Evolutionary conservation across 1,140 invertebrate species (phyloP), one percentile per base, ranked within the genome.

Genomic region (Lepidurus packardi): DNA sequence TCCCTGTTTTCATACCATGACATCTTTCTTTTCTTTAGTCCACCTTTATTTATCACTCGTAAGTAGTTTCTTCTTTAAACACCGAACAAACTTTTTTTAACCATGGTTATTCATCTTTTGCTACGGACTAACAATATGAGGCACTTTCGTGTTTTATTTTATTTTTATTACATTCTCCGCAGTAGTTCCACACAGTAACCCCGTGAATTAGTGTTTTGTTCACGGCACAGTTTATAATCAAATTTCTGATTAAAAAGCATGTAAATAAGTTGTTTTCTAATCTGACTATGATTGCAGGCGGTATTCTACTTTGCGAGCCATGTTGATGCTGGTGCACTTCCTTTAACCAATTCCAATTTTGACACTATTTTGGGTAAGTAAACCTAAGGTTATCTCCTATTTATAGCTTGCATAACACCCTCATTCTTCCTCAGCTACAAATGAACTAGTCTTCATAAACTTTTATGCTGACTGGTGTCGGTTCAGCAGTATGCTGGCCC

Each of bases 391-490:
- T 34, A 42, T 34, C 25, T 47, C 79, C 43, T 34, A 41, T 74
- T 53, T 34, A n/a, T 45, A 24, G 21, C 10, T 76, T 75, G 13
- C 16, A 34, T n/a, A 21, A 34, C 24, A 4, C 43, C n/a, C 73
- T 81, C 84, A 82, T 82, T 83, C n/a, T 81, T 79, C 83, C 0
- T 93, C 88, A 98, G 96, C 92, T 79, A 91, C 91, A 76, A 95
- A 95, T 89, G 96, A 99, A 88, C 87, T 99, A 85, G 96, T 98
- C 77, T 94, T 99, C 86, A 93, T 99, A 80, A 98, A 99, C 87
- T 99, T 99, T 87, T 98, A 98, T 88, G 97, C 97, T 11, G 96
- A 98, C 84, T 99, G 96, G 96, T 98, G 94, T 87, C 84, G 87
- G 80, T 90, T 90, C 82, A 99, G 97, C 88, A 98, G 97, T 87